Conservation (phyloP, 2,888 invertebrate species). For the Strigamia transsilvanica region DNA sequence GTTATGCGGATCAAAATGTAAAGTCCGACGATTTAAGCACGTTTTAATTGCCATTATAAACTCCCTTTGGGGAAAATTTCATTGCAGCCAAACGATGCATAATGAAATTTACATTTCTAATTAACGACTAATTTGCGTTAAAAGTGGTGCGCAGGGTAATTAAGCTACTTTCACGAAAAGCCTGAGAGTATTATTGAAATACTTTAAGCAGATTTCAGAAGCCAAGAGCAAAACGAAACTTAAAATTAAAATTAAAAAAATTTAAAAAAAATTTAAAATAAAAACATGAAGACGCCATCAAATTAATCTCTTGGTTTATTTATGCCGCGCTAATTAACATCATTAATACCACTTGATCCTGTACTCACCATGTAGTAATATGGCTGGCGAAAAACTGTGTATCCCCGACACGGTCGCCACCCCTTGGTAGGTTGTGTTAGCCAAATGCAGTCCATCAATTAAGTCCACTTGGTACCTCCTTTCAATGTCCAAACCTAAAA, state of each 20-base stretch:
- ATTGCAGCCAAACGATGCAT: background rate
- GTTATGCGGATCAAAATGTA: background rate
- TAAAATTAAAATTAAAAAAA: background rate
- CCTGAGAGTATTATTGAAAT: background rate
- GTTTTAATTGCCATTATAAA: background rate
- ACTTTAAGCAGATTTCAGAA: background rate
- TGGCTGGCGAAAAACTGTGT: constrained; percentile 58
- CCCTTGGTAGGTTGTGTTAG: constrained; percentile 74
- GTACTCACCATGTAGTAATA: constrained; percentile 58
- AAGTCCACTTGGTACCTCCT: constrained; percentile 72
- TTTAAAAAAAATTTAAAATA: too few relatives aligned
- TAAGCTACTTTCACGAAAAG: background rate
- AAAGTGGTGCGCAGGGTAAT: background rate
- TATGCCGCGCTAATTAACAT: background rate
- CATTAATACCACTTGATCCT: background rate
- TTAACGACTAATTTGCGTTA: background rate
- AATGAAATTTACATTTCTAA: constrained; percentile 20
- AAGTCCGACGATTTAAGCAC: background rate
- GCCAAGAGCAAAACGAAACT: background rate
- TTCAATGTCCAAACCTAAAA: constrained; percentile 56
- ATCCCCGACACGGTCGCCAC: constrained; percentile 57
- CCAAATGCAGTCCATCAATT: constrained; percentile 79
- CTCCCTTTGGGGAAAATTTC: background rate
- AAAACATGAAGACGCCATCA: background rate
- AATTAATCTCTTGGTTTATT: background rate